Evolutionary conservation across 2,797 vertebrate genomes (phyloP).

Genomic region (Darevskia nairensis): DNA sequence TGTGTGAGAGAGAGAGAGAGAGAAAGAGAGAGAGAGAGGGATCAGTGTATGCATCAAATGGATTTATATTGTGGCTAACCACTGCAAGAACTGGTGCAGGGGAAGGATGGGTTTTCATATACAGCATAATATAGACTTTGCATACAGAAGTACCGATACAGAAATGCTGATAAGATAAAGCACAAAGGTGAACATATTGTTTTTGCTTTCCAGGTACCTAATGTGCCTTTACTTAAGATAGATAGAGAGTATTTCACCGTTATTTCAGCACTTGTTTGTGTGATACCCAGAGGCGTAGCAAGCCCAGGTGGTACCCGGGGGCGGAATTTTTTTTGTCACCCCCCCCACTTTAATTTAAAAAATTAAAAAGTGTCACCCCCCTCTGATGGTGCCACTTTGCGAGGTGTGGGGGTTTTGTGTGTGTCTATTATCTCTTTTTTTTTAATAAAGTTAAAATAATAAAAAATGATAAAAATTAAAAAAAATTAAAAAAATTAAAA

Average conservation of each 20-base stretch:
- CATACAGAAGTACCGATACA: background rate
- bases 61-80: slow-evolving; percentile 3
- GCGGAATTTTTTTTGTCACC: too few relatives aligned
- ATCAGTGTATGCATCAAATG: background rate
- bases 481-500: too few relatives aligned
- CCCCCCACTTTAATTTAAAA: too few relatives aligned
- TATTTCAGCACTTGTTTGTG: background rate
- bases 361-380: too few relatives aligned
- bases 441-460: too few relatives aligned
- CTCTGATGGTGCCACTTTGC: too few relatives aligned
- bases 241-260: background rate
- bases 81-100: background rate
- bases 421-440: too few relatives aligned
- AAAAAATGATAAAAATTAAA: too few relatives aligned
- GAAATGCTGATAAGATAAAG: background rate
- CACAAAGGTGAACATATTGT: background rate
- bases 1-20: background rate
- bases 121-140: background rate
- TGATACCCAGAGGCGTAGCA: background rate
- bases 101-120: too few relatives aligned
- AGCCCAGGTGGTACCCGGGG: too few relatives aligned
- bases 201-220: background rate
- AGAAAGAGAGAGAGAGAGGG: too few relatives aligned
- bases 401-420: too few relatives aligned
- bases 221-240: background rate